Percentiles rank a stretch among this genome's conserved stretches.
phyloP scores from a whole-genome alignment of 2,888 invertebrate species.

The Ormyrus labotus region DNA sequence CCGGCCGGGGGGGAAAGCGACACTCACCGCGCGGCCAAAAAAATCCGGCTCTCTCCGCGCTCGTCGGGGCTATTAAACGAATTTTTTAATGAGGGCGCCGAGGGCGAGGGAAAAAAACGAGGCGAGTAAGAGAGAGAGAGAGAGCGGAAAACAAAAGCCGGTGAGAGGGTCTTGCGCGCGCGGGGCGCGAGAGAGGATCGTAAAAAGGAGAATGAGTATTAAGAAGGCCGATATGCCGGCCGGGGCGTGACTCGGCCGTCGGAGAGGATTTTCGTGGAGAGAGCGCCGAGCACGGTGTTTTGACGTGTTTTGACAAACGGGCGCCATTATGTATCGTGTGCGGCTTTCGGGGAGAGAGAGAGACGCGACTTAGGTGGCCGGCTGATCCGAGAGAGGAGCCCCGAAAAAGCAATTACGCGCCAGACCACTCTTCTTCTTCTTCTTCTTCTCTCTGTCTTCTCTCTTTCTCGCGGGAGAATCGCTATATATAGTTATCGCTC shows the following conservation, averaged over 20 bases:
- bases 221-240: background rate
- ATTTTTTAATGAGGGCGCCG: no score
- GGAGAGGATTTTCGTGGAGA: slow-evolving; percentile 30
- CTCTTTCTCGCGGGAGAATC: no score
- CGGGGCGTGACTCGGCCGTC: slow-evolving; percentile 39
- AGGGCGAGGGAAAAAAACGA: no score
- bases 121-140: no score
- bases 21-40: no score
- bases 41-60: no score
- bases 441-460: no score
- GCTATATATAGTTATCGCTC: no score
- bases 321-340: slow-evolving; percentile 68
- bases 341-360: slow-evolving; percentile 51
- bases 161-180: background rate
- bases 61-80: no score
- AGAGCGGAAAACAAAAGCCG: no score
- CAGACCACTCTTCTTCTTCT: background rate
- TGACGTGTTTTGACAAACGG: slow-evolving; percentile 76
- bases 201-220: background rate
- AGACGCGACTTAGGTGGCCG: slow-evolving; percentile 72
- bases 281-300: slow-evolving; percentile 68
- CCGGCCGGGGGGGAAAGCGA: no score
- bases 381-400: slow-evolving; percentile 54
- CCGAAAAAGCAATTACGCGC: slow-evolving; percentile 64
- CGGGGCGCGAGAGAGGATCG: slow-evolving; percentile 3